Evolutionary conservation across 2,113 vertebrate species (phyloP).

Genomic region (Pseudopipra pipra): DNA sequence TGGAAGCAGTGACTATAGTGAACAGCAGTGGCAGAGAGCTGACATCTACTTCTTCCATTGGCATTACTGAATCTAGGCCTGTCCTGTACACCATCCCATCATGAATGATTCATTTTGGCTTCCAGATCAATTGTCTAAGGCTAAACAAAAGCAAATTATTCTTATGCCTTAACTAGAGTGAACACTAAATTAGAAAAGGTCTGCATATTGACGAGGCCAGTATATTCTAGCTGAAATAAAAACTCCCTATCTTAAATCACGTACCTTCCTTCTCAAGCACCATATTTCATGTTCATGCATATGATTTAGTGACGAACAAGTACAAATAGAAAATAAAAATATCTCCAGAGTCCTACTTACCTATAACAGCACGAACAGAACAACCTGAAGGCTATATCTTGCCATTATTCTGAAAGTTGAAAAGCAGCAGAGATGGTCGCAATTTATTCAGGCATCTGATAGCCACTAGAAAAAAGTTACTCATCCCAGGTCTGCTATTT

Average conservation of each 20-base stretch:
- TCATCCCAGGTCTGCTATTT: not conserved
- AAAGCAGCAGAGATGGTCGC: not conserved
- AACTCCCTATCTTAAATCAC: not conserved
- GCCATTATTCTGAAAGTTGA: not conserved
- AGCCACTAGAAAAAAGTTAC: not conserved
- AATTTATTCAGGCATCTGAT: not conserved
- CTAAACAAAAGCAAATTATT: not conserved
- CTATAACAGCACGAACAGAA: not conserved
- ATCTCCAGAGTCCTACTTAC: not conserved
- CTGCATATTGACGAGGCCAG: not conserved
- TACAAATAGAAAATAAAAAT: not conserved
- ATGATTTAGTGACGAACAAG: not conserved
- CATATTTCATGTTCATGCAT: not conserved
- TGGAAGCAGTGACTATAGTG: not conserved
- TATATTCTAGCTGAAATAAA: not conserved
- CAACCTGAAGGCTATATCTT: not conserved
- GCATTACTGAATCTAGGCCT: not conserved
- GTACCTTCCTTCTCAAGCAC: not conserved
- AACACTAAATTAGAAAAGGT: not conserved
- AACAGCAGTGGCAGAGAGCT: not conserved
- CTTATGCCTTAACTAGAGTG: not conserved
- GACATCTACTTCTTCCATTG: not conserved
- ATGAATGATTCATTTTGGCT: not conserved
- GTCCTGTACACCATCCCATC: not conserved
- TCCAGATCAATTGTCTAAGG: not conserved